Conservation (phyloP, 30 jellyfish, hydroid and myxozoan genomes). For the Aurelia coerulea region DNA sequence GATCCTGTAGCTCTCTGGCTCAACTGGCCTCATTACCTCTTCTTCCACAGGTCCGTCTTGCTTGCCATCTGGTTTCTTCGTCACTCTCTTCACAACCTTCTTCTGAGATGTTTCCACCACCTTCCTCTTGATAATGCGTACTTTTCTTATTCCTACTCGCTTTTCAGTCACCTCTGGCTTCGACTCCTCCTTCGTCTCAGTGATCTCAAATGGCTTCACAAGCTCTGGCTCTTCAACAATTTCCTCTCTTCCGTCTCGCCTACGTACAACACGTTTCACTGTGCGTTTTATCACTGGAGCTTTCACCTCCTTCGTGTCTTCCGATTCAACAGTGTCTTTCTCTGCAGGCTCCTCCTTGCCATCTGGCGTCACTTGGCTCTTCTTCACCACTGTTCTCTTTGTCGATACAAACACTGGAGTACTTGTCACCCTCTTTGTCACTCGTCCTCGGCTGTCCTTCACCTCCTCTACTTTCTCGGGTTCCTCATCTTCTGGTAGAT, state of each 20-base stretch:
- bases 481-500: conserved; percentile 68
- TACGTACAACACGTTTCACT: conserved; percentile 58
- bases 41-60: conserved; percentile 84
- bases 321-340: conserved; percentile 71
- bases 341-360: conserved; percentile 81
- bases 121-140: conserved; percentile 61
- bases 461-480: conserved; percentile 68
- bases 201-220: conserved; percentile 66
- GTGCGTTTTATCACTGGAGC: conserved; percentile 45
- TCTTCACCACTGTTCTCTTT: conserved; percentile 59
- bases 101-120: conserved; percentile 74
- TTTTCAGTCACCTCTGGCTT: conserved; percentile 65
- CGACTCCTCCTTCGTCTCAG: conserved; percentile 62
- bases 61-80: conserved; percentile 75
- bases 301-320: conserved; percentile 50
- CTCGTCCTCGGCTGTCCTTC: conserved; percentile 67
- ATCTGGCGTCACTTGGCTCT: conserved; percentile 74
- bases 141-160: conserved; percentile 46
- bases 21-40: conserved; percentile 72
- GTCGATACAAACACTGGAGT: conserved; percentile 72
- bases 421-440: conserved; percentile 52
- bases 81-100: conserved; percentile 65
- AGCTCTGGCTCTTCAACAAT: conserved; percentile 67
- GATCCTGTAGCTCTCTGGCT: conserved; percentile 60
- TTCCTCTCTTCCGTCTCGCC: conserved; percentile 73